A percentile compares a stretch with the other conserved stretches of the same genome.
Evolutionary conservation across 1,140 invertebrate species (phyloP).

Genomic region (Psilanteris sp.): DNA sequence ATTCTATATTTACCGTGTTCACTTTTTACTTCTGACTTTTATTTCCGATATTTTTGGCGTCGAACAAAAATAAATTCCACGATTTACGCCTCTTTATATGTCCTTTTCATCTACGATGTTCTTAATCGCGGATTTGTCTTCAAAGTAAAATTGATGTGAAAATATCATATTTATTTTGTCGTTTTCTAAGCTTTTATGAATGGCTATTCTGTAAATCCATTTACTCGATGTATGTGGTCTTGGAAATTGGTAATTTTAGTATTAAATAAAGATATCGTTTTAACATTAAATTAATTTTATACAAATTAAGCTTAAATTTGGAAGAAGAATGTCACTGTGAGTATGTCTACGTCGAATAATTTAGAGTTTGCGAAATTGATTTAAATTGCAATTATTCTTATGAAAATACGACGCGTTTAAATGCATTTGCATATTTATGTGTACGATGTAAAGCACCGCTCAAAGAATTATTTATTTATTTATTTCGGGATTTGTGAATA

Average conservation of each 20-base stretch:
- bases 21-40: constrained; percentile 16
- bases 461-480: not conserved
- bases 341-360: constrained; percentile 18
- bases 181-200: constrained; percentile 22
- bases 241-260: not conserved
- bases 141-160: constrained; percentile 46
- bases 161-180: constrained; percentile 46
- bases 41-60: constrained; percentile 35
- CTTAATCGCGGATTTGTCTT: not conserved
- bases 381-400: constrained; percentile 6
- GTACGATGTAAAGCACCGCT: not conserved
- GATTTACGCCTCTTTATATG: constrained; percentile 32
- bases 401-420: constrained; percentile 26
- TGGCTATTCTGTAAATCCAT: constrained; percentile 35
- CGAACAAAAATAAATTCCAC: constrained; percentile 66
- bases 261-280: too few species aligned
- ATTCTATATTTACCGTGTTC: constrained; percentile 10
- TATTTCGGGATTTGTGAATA: not conserved
- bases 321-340: constrained; percentile 17
- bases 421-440: constrained; percentile 3
- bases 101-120: constrained; percentile 24
- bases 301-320: constrained; percentile 2
- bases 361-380: constrained; percentile 1
- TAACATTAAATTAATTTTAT: not conserved
- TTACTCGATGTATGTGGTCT: constrained; percentile 1